Percentiles rank a stretch among this genome's conserved stretches.
These are phyloP conservation scores for Hyphantria cunea DNA, from an alignment of 1,140 invertebrate species.

Conservation along the genomic window DNA sequence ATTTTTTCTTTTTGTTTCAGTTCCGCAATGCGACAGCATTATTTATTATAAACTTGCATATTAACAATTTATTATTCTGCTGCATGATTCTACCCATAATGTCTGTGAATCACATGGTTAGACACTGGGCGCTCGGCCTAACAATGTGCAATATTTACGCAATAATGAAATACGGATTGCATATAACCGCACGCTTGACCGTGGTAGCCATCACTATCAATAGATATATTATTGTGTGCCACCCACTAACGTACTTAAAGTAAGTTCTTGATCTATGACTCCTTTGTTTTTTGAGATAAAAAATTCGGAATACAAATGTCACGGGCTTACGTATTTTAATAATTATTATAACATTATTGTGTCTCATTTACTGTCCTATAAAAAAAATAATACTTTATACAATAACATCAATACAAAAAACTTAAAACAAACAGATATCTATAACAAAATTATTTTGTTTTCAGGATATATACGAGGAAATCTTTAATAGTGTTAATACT, in stretches of 20 bases:
- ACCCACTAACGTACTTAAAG: slow-evolving; percentile 84
- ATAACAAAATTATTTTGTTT: background rate
- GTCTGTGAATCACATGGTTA: slow-evolving; percentile 86
- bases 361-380: too few relatives aligned
- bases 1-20: slow-evolving; percentile 71
- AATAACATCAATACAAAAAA: too few relatives aligned
- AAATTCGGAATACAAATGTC: too few relatives aligned
- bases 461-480: slow-evolving; percentile 68
- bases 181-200: slow-evolving; percentile 89
- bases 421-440: too few relatives aligned
- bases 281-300: slow-evolving; percentile 87
- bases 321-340: too few relatives aligned
- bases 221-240: slow-evolving; percentile 90
- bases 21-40: slow-evolving; percentile 89
- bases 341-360: too few relatives aligned
- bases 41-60: slow-evolving; percentile 90
- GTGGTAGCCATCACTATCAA: slow-evolving; percentile 88
- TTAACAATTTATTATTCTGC: slow-evolving; percentile 88
- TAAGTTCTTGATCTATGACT: slow-evolving; percentile 13
- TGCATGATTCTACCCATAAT: slow-evolving; percentile 89
- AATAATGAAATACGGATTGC: slow-evolving; percentile 86
- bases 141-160: slow-evolving; percentile 87
- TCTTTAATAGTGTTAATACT: slow-evolving; percentile 85
- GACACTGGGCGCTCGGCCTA: slow-evolving; percentile 85
- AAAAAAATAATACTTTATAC: too few relatives aligned